Evolutionary conservation across 2,113 vertebrate genomes (phyloP).

Genomic region (Marmota monax): DNA sequence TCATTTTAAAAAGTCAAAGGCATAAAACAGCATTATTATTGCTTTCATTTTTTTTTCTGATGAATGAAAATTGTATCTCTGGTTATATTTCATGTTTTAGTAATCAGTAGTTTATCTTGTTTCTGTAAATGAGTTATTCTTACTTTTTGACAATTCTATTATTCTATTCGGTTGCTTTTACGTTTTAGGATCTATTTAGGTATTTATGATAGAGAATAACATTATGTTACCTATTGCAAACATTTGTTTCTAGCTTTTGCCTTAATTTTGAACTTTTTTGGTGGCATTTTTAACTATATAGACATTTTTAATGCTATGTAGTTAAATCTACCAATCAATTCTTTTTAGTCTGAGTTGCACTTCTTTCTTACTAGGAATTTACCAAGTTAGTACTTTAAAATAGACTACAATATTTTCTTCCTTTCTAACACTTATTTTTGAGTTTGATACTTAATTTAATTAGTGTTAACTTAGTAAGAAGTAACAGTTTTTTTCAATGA

Average conservation of each 20-base stretch:
- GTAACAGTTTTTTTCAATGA: neutral
- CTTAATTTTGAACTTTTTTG: slow-evolving; percentile 32
- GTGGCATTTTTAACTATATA: neutral
- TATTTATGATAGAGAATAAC: neutral
- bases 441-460: slow-evolving; percentile 26
- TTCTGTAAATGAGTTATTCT: neutral
- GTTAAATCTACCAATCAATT: neutral
- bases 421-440: neutral
- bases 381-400: neutral
- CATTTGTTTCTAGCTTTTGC: neutral
- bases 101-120: neutral
- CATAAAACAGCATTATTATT: neutral
- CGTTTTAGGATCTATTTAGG: neutral
- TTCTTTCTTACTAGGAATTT: neutral
- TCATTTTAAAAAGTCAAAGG: neutral
- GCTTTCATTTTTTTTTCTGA: neutral
- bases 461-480: neutral
- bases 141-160: neutral
- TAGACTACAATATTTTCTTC: neutral
- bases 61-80: neutral
- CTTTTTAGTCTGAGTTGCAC: neutral
- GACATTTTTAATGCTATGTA: neutral
- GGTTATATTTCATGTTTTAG: neutral
- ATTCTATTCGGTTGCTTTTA: neutral
- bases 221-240: neutral